Base-by-base conservation (phyloP, 2,888 invertebrate species). In the Oligia fasciuncula region DNA sequence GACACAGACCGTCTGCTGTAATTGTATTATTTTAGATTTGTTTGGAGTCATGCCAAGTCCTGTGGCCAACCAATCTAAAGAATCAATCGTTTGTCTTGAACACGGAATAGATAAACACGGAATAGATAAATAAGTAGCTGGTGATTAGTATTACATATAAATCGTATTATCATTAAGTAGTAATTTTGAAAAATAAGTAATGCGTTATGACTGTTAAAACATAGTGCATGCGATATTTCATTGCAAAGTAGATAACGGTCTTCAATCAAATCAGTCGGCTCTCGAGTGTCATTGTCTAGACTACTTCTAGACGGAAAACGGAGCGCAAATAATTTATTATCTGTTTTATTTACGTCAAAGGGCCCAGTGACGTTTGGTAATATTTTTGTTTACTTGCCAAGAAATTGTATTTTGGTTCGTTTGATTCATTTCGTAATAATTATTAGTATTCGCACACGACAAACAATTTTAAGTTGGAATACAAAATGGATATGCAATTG, bases 341-440 rank as follows among this genome's bases (percentile, higher is more conserved):
- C 60, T 80, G 76, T 69, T 68, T 8, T 35, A n/a, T n/a, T 69
- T 82, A 82, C 76, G 80, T 80, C 76, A 80, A 69, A 54, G 11
- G 8, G 17, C 17, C 9, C 9, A 23, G 80, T 77, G 88, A 88
- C 81, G 81, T 79, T 78, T 57, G 19, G 40, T 46, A 62, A 54
- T 80, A 77, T 79, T 81, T 89, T 85, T 89, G 90, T 89, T 85
- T 87, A 88, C 79, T 84, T 89, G 88, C 88, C 88, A 89, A 88
- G 78, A 86, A 82, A 70, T 81, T 76, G 68, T 71, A 82, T 81
- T 84, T 79, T 81, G 19, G 70, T 63, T 75, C 13, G 14, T 72
- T 71, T 71, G 78, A 87, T 82, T 83, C 51, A 89, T 80, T 83
- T 77, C 70, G n/a, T 62, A 78, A 63, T 79, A 79, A 51, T 68